phyloP scores from a whole-genome alignment of 1,140 invertebrate species.

The Eupristina koningsbergeri region DNA sequence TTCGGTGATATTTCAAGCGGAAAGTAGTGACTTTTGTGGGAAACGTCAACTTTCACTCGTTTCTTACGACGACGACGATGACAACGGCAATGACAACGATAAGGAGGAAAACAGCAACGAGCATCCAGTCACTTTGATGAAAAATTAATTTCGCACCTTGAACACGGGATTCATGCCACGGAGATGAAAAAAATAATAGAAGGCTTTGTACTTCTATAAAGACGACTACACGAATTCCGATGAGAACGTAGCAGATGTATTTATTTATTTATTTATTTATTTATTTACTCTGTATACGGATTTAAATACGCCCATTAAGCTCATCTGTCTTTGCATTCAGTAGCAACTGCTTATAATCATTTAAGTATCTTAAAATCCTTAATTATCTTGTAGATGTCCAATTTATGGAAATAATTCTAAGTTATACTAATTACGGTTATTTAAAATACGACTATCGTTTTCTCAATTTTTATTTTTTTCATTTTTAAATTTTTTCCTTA shows the following conservation, averaged over 20 bases:
- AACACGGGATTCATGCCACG: neutral
- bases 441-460: neutral
- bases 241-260: neutral
- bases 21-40: slow-evolving; percentile 18
- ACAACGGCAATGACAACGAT: neutral
- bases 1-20: neutral
- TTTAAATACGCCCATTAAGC: neutral
- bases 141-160: neutral
- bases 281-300: neutral
- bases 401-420: neutral
- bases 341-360: neutral
- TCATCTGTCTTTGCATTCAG: neutral
- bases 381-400: neutral
- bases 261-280: neutral
- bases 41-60: slow-evolving; percentile 50
- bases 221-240: neutral
- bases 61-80: neutral
- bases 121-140: neutral
- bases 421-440: neutral
- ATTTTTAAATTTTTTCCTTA: neutral
- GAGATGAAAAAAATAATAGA: neutral
- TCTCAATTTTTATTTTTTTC: neutral
- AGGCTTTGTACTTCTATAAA: neutral
- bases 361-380: neutral
- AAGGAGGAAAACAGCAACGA: neutral